Evolutionary conservation across 2,113 vertebrate species (phyloP), one percentile per base, ranked within the genome.

Genomic region (Sinocyclocheilus grahami): DNA sequence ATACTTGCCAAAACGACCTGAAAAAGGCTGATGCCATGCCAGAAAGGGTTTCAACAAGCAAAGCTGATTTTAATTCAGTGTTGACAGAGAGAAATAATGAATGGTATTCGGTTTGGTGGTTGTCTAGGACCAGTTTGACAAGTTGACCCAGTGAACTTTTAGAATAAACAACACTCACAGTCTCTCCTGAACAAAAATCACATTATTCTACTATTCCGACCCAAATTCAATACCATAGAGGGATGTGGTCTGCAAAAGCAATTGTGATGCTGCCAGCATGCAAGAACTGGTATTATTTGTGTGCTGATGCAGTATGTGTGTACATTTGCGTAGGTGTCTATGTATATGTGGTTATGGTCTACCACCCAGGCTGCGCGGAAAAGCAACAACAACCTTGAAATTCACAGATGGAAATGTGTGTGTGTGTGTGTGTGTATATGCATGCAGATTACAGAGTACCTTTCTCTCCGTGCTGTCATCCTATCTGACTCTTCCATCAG

Each of bases 151-250:
- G 33, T 74, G 65, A 87, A 63, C 82, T 67, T 10, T 22, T 37
- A 87, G 76, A 86, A 80, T 86, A 86, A 89, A 89, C 86, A 89
- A 30, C 51, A 30, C 69, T 48, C 30, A 42, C 11, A 62, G 39
- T n/a, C 84, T 63, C 72, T 78, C 30, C 87, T 10, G 30, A 65
- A 69, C 27, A 78, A 82, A 87, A 9, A 60, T 58, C 69, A 85
- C 74, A 88, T 72, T 81, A 33, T 86, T 75, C 65, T 16, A 81
- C 48, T 27, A 65, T 83, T 83, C 51, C 37, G 60, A 13, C 69
- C 78, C 65, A 80, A 72, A 79, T 33, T 67, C 48, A 63, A 42
- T 65, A 86, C 69, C 22, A n/a, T 11, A 65, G 22, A 82, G 58
- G 69, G 79, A 82, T 76, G 69, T 51, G 69, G 55, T 39, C 79